A percentile compares a stretch with the other conserved stretches of the same genome.
These are phyloP conservation scores for Nematopogon swammerdamellus DNA, from an alignment of 2,888 invertebrate species.

Conservation along the genomic window DNA sequence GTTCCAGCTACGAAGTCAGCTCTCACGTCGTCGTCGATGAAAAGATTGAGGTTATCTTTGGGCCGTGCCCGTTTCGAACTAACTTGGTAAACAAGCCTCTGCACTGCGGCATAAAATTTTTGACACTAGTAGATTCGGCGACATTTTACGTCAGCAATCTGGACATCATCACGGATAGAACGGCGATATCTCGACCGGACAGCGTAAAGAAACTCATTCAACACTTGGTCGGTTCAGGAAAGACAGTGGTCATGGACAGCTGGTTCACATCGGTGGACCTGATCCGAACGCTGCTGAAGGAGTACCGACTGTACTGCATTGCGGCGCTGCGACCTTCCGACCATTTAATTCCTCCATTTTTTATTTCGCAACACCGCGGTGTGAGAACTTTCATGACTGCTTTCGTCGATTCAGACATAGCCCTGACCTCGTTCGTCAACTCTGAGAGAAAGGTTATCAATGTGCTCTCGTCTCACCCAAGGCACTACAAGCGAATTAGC, in stretches of 20 bases:
- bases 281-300: conserved; percentile 24
- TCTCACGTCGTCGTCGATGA: conserved; percentile 38
- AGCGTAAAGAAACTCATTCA: conserved; percentile 33
- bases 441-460: conserved; percentile 27
- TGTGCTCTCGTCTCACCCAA: conserved; percentile 34
- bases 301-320: conserved; percentile 28
- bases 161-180: conserved; percentile 38
- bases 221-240: conserved; percentile 32
- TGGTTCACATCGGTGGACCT: conserved; percentile 33
- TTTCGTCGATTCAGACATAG: conserved; percentile 28
- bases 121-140: conserved; percentile 33
- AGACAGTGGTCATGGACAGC: conserved; percentile 35
- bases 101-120: conserved; percentile 37
- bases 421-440: conserved; percentile 32
- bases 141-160: conserved; percentile 42
- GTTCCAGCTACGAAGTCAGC: conserved; percentile 29
- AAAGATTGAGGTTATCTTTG: conserved; percentile 36
- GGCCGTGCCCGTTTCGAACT: conserved; percentile 43
- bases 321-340: conserved; percentile 29
- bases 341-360: conserved; percentile 34
- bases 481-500: conserved; percentile 29
- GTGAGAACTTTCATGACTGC: conserved; percentile 27
- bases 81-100: conserved; percentile 33
- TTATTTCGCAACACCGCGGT: conserved; percentile 29
- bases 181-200: conserved; percentile 28